These are phyloP conservation scores for Spondyliosoma cantharus DNA, from an alignment of 2,797 vertebrate genomes.

Conservation along the genomic window DNA sequence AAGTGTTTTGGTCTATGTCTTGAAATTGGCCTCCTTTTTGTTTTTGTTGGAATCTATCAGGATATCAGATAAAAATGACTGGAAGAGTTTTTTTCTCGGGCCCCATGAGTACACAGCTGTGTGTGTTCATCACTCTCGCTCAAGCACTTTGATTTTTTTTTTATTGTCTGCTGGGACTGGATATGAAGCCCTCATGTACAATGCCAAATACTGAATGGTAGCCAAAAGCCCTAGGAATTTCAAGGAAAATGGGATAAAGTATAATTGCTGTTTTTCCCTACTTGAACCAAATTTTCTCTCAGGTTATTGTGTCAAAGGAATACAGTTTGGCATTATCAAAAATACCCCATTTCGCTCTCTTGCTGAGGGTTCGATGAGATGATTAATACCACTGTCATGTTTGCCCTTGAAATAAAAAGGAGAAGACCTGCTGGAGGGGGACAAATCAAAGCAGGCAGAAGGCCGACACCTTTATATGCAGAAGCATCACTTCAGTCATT, in stretches of 20 bases:
- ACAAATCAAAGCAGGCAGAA: slow-evolving; percentile 23
- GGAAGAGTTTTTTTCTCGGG: slow-evolving; percentile 22
- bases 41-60: slow-evolving; percentile 13
- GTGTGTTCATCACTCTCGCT: slow-evolving; percentile 28
- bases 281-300: neutral
- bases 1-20: slow-evolving; percentile 37
- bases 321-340: slow-evolving; percentile 2
- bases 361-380: slow-evolving; percentile 4
- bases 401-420: slow-evolving; percentile 3
- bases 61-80: slow-evolving; percentile 10
- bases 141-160: slow-evolving; percentile 4
- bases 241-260: neutral
- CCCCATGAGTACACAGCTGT: slow-evolving; percentile 30
- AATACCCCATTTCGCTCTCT: neutral
- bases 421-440: neutral
- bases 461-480: slow-evolving; percentile 25
- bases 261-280: neutral
- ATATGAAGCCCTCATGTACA: neutral
- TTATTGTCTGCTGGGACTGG: neutral
- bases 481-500: slow-evolving; percentile 40
- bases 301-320: neutral
- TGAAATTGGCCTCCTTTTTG: slow-evolving; percentile 40
- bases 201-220: neutral
- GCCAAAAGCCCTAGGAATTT: neutral
- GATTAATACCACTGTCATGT: slow-evolving; percentile 1